Conservation (phyloP, 2,113 vertebrate genomes). For the Paramormyrops kingsleyae region DNA sequence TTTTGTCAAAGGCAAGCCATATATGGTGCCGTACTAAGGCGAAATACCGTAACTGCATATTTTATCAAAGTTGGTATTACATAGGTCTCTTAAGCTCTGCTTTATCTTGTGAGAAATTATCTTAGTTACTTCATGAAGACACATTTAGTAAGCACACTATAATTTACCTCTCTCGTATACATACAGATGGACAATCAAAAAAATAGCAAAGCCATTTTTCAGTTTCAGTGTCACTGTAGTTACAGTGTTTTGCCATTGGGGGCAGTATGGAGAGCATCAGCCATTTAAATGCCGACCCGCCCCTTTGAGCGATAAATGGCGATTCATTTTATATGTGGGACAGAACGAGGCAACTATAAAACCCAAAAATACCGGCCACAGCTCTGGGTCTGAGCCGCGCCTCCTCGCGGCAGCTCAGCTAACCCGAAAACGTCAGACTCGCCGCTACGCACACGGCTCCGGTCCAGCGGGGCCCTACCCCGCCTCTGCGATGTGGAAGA, state of each 20-base stretch:
- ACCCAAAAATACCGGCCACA: neutral
- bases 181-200: neutral
- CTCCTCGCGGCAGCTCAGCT: neutral
- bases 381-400: neutral
- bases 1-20: neutral
- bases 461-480: no score
- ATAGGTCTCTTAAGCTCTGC: neutral
- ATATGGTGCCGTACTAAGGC: neutral
- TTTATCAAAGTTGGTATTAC: neutral
- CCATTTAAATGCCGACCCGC: neutral
- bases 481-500: neutral
- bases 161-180: neutral
- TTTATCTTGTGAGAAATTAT: neutral
- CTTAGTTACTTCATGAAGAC: neutral
- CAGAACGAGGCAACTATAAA: neutral
- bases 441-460: neutral
- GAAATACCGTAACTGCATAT: neutral
- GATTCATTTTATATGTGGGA: neutral
- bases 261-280: neutral
- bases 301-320: neutral
- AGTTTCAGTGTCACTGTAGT: neutral
- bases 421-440: neutral
- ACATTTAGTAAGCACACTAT: neutral
- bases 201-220: neutral
- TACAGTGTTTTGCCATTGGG: neutral